Evolutionary conservation across 2,888 invertebrate genomes (phyloP), one percentile per base, ranked within the genome.

Genomic region (Cerastis leucographa): DNA sequence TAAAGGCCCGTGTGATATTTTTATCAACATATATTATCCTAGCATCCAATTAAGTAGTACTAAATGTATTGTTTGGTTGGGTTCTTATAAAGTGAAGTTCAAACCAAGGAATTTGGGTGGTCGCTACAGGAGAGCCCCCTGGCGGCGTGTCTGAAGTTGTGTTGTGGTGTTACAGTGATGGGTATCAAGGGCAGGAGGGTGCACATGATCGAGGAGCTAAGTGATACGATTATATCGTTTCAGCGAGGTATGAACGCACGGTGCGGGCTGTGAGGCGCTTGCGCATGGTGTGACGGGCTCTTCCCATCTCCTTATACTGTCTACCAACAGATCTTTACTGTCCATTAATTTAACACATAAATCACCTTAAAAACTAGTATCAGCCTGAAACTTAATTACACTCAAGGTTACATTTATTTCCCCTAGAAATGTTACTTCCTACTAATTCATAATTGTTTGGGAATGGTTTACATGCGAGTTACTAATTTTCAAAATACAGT

Each of bases 161-260:
- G 83, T 95, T 96, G 92, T 96, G 96, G 95, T 97, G 96, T 97
- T 97, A 92, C 97, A 99, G 99, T 99, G 97, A 99, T 99, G 99
- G 99, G 99, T 97, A 99, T 99, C 98, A 99, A 99, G 97, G 99
- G 99, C 95, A 98, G 99, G 94, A 97, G 99, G 96, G 99, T 99
- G 97, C 99, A 99, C 97, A 99, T 99, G 98, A 99, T 99, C 97
- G 99, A 99, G 97, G 99, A 99, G 97, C 98, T 99, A 97, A 99
- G 99, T 97, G 99, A 99, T 97, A 99, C 99, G 95, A 99, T 99
- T 96, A 99, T 99, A 97, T 99, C 99, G 96, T 99, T 99, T 98
- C 99, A 99, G 98, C 98, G 99, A 99, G 99, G 99, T 99, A 99
- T 98, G 97, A 95, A 93, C 89, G 94, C 95, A 94, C 94, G 92